Percentiles rank a stretch among this genome's conserved stretches.
These are phyloP conservation scores for Nibea albiflora DNA, from an alignment of 2,113 vertebrate species.

Conservation along the genomic window DNA sequence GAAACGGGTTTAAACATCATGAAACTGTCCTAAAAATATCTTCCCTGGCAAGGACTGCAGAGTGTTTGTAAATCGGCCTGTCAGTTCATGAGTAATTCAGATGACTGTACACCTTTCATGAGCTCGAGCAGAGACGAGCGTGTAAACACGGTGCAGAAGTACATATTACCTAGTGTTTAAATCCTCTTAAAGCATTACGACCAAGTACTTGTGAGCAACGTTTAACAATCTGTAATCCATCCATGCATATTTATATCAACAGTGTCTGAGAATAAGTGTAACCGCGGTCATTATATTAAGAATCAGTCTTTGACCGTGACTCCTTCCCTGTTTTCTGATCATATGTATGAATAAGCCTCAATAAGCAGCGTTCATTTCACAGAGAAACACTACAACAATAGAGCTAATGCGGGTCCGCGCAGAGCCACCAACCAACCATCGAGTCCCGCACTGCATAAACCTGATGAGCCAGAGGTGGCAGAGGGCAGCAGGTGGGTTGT, in stretches of 20 bases:
- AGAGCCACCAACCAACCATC: neutral
- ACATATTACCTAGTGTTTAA: conserved; percentile 5
- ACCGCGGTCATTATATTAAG: neutral
- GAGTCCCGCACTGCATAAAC: neutral
- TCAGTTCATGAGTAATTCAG: conserved; percentile 27
- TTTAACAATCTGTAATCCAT: conserved; percentile 8
- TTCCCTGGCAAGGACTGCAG: neutral
- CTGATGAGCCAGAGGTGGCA: conserved; percentile 22
- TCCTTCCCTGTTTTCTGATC: neutral
- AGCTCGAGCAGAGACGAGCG: neutral
- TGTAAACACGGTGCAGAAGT: neutral
- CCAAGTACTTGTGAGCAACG: conserved; percentile 1
- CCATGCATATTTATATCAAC: conserved; percentile 19
- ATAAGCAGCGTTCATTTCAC: neutral
- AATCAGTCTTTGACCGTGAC: neutral
- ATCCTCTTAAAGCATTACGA: conserved; percentile 13
- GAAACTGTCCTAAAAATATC: conserved; percentile 17
- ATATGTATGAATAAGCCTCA: neutral
- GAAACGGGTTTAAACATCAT: conserved; percentile 19
- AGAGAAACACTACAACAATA: neutral
- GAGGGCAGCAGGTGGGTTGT: conserved; percentile 20
- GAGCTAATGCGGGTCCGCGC: neutral
- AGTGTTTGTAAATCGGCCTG: conserved; percentile 3
- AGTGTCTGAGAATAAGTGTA: conserved; percentile 2
- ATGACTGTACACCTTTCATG: conserved; percentile 12